Percentiles rank a stretch among this genome's conserved stretches.
Evolutionary conservation across 1,140 invertebrate species (phyloP).

Genomic region (Homalodisca vitripennis): DNA sequence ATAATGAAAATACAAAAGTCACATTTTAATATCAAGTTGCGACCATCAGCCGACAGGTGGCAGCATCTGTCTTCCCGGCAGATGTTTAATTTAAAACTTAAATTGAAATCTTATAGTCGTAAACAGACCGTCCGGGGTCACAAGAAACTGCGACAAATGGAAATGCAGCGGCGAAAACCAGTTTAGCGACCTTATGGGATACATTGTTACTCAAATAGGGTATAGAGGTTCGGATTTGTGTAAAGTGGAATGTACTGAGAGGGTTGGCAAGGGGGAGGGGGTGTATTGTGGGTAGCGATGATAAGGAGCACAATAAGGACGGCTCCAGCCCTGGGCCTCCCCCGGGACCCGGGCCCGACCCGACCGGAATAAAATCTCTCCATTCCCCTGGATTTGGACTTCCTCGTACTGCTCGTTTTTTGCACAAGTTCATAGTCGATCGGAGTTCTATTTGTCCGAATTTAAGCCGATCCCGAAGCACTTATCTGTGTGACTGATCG

Average conservation of each 20-base stretch:
- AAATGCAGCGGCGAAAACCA: background rate
- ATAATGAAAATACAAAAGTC: background rate
- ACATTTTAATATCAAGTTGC: background rate
- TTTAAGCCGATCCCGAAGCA: too few relatives aligned
- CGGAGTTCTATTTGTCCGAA: too few relatives aligned
- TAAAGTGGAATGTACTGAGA: too few relatives aligned
- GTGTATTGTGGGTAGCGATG: slow-evolving; percentile 23
- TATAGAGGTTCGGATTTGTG: slow-evolving; percentile 3
- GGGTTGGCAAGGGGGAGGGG: background rate
- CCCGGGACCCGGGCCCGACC: slow-evolving; percentile 5
- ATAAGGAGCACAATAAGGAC: slow-evolving; percentile 28
- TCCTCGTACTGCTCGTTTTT: background rate
- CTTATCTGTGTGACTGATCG: too few relatives aligned
- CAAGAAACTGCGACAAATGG: background rate
- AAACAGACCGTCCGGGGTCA: background rate
- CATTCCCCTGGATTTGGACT: slow-evolving; percentile 16
- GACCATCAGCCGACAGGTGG: background rate
- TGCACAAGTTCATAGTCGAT: background rate
- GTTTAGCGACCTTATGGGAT: slow-evolving; percentile 3
- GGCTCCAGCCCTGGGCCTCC: background rate
- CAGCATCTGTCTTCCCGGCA: background rate
- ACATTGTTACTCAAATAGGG: slow-evolving; percentile 4
- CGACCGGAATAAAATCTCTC: slow-evolving; percentile 22
- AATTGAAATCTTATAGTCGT: slow-evolving; percentile 13
- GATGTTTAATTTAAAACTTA: slow-evolving; percentile 21